phyloP scores from a whole-genome alignment of 2,113 vertebrate species.

The Sturnus vulgaris region DNA sequence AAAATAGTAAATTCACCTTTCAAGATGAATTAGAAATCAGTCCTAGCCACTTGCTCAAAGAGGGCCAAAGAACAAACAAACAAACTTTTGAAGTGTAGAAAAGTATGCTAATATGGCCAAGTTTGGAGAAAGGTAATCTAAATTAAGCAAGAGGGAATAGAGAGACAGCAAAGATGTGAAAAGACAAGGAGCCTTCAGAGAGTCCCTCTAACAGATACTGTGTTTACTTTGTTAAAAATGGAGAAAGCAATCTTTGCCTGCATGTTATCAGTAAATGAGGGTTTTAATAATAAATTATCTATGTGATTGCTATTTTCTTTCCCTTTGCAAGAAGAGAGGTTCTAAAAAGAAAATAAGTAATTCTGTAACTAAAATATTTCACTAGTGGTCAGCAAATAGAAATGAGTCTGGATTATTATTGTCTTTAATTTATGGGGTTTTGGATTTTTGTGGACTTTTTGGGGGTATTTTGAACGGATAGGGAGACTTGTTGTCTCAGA shows the following conservation, averaged over 20 bases:
- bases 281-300: conserved; percentile 28
- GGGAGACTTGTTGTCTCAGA: neutral
- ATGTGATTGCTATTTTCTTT: neutral
- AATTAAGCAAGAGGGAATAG: neutral
- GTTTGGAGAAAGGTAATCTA: neutral
- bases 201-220: neutral
- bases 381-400: neutral
- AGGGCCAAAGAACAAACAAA: neutral
- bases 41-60: neutral
- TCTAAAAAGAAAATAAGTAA: neutral
- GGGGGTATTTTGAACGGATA: rapidly evolving
- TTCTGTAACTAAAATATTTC: neutral
- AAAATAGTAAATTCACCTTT: neutral
- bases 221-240: neutral
- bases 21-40: neutral
- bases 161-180: neutral
- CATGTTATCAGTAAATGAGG: neutral
- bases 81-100: neutral
- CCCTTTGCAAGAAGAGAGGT: neutral
- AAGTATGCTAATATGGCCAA: neutral
- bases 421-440: neutral
- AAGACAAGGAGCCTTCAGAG: neutral
- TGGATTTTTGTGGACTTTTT: neutral
- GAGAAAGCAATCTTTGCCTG: neutral
- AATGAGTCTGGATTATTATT: neutral